Conservation (phyloP, 2,113 vertebrate species). For the Reinhardtius hippoglossoides region DNA sequence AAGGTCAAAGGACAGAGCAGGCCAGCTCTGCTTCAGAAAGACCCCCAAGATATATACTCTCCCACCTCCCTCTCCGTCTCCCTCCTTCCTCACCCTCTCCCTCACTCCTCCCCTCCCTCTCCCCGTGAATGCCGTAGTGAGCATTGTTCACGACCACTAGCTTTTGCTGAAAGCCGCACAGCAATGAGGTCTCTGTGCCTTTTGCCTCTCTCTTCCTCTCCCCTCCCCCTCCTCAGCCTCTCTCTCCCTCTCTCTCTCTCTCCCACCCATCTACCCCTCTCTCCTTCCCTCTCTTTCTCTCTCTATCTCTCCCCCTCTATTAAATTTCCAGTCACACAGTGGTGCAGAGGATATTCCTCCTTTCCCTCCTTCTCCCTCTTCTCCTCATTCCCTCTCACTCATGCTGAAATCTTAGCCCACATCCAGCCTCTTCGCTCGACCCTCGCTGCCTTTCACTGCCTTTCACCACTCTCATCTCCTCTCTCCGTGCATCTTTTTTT, state of each 20-base stretch:
- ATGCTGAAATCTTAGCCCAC: constrained; percentile 70
- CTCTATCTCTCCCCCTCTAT: constrained; percentile 76
- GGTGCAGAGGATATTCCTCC: constrained; percentile 87
- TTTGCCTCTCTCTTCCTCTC: constrained; percentile 74
- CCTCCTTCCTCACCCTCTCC: constrained; percentile 30
- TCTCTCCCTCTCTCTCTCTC: constrained; percentile 24
- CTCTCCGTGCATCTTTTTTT: constrained; percentile 37
- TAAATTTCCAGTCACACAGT: constrained; percentile 89
- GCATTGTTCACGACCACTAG: constrained; percentile 79
- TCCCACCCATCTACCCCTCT: constrained; percentile 44
- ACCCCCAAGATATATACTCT: constrained; percentile 65
- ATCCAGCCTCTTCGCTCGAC: constrained; percentile 55
- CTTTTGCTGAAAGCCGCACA: constrained; percentile 77
- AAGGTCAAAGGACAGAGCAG: constrained; percentile 77
- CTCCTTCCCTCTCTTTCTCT: constrained; percentile 49
- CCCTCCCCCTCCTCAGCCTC: constrained; percentile 48
- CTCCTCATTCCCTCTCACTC: constrained; percentile 66
- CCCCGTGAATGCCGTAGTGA: constrained; percentile 74
- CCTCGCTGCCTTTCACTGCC: constrained; percentile 52
- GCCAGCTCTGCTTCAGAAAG: constrained; percentile 71
- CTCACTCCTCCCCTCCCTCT: constrained; percentile 43
- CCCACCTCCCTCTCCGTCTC: constrained; percentile 20
- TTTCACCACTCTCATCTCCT: constrained; percentile 40
- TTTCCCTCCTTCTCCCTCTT: constrained; percentile 72
- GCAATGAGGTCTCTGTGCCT: constrained; percentile 82